phyloP scores from a whole-genome alignment of 2,113 vertebrate genomes.

The Mungos mungo region DNA sequence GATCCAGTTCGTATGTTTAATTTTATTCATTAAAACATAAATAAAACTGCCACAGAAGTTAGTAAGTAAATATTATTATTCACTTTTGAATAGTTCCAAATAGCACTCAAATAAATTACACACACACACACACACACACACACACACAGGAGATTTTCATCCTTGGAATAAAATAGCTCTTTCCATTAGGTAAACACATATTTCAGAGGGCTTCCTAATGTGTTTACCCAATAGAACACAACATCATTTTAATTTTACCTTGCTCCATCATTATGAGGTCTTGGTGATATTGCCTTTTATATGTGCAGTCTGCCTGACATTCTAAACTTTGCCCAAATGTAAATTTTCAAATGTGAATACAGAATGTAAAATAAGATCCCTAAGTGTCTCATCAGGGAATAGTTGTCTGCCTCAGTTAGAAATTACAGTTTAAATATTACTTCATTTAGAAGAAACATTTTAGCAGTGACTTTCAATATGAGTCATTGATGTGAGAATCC shows the following conservation, averaged over 20 bases:
- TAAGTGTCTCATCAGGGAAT: conserved; percentile 70
- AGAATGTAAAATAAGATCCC: conserved; percentile 70
- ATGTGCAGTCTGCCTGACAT: conserved; percentile 71
- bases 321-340: conserved; percentile 68
- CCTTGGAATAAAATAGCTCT: conserved; percentile 21
- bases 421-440: conserved; percentile 76
- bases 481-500: conserved; percentile 75
- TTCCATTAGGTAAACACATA: conserved; percentile 24
- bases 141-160: neutral
- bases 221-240: neutral
- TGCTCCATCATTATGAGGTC: conserved; percentile 59
- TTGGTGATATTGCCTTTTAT: conserved; percentile 45
- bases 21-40: conserved; percentile 46
- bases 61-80: conserved; percentile 37
- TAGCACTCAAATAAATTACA: conserved; percentile 42
- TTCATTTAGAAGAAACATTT: conserved; percentile 77
- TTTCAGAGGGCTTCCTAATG: conserved; percentile 24
- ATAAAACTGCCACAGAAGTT: conserved; percentile 20
- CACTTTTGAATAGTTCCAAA: conserved; percentile 53
- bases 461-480: conserved; percentile 75
- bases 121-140: neutral
- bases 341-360: conserved; percentile 56
- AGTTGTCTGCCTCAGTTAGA: conserved; percentile 70
- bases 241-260: conserved; percentile 69
- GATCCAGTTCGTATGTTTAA: conserved; percentile 31